phyloP scores from a whole-genome alignment of 2,113 vertebrate genomes.

The Prunella fulvescens region DNA sequence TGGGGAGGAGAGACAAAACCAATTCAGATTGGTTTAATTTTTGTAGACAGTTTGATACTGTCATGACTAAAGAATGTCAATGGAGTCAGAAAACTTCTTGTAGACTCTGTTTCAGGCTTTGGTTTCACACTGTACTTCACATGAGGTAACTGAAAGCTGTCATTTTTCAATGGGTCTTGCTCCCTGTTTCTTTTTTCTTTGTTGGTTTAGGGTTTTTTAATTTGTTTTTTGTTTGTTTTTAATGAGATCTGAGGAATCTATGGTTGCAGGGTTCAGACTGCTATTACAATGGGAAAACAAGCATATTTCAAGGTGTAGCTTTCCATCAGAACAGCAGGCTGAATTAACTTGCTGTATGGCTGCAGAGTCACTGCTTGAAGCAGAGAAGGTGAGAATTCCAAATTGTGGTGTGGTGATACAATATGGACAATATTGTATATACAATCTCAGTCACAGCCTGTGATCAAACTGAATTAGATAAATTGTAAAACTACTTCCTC shows the following conservation, averaged over 20 bases:
- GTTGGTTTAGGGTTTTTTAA: neutral
- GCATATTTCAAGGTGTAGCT: neutral
- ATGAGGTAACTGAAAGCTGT: neutral
- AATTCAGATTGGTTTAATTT: slow-evolving; percentile 29
- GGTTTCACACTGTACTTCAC: neutral
- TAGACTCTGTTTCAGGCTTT: neutral
- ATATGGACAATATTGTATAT: neutral
- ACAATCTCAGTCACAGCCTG: neutral
- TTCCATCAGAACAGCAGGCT: neutral
- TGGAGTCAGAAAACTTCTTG: slow-evolving; percentile 4
- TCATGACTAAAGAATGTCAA: slow-evolving; percentile 6
- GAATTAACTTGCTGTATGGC: neutral
- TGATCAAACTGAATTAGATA: neutral
- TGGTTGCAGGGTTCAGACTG: neutral
- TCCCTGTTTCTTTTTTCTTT: neutral
- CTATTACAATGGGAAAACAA: neutral
- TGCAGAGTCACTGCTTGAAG: neutral
- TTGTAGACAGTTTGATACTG: neutral
- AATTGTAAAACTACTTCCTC: neutral
- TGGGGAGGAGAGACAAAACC: neutral
- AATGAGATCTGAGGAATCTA: neutral
- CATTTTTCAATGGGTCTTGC: neutral
- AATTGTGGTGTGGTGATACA: neutral
- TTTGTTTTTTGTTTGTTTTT: neutral
- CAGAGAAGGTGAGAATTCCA: neutral